Evolutionary conservation across 2,113 vertebrate species (phyloP).

Genomic region (Spilogale gracilis): DNA sequence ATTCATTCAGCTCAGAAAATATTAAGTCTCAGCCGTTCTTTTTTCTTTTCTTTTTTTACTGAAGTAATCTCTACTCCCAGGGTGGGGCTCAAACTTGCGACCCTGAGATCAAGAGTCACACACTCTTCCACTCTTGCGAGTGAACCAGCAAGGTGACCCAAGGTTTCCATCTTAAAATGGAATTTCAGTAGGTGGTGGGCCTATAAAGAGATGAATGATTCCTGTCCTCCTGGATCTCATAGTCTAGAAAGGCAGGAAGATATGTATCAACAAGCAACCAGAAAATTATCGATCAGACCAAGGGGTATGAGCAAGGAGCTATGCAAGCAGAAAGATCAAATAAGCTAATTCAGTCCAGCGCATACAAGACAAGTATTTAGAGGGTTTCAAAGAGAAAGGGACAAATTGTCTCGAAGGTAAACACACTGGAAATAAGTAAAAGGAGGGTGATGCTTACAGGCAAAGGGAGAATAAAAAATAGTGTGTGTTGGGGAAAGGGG

Average conservation of each 20-base stretch:
- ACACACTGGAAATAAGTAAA: not conserved
- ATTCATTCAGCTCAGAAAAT: conserved; percentile 52
- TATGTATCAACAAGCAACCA: not conserved
- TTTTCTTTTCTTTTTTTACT: not conserved
- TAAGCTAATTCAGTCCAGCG: not conserved
- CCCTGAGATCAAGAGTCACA: not conserved
- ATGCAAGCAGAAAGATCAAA: conserved; percentile 26
- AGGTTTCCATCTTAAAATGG: not conserved
- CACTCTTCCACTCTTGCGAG: not conserved
- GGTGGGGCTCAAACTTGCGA: not conserved
- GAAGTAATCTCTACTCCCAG: not conserved
- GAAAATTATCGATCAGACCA: conserved; percentile 26
- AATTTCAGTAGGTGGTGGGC: conserved; percentile 13
- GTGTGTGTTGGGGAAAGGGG: not conserved
- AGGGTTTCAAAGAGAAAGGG: conserved; percentile 1
- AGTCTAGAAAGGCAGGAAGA: conserved; percentile 13
- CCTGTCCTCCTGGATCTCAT: not conserved
- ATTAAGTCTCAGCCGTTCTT: not conserved
- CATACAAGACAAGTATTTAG: not conserved
- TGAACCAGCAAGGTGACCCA: not conserved
- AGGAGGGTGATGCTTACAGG: not conserved
- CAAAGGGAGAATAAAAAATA: not conserved
- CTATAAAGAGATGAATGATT: not conserved
- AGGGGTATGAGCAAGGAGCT: not conserved
- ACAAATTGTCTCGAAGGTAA: conserved; percentile 33